Percentiles rank a stretch among this genome's conserved stretches.
These are phyloP conservation scores for Hephaestus fuliginosus DNA, from an alignment of 2,797 vertebrate species.

Conservation along the genomic window DNA sequence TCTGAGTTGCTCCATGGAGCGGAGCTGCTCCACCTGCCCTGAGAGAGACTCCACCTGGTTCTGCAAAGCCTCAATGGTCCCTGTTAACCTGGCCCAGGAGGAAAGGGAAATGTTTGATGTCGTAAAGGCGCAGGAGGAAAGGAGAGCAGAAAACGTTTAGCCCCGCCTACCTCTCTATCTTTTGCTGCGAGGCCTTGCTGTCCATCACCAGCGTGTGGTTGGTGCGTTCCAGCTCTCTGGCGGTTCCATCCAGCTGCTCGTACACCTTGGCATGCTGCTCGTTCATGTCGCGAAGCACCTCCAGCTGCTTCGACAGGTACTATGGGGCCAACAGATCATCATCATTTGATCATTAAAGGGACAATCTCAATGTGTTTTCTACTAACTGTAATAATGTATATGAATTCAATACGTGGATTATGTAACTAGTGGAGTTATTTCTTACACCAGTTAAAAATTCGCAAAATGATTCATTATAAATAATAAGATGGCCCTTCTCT, in stretches of 20 bases:
- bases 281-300: slow-evolving; percentile 94
- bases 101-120: neutral
- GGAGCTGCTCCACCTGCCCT: slow-evolving; percentile 92
- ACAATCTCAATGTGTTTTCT: neutral
- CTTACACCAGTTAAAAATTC: neutral
- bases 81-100: slow-evolving; percentile 85
- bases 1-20: slow-evolving; percentile 92
- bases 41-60: slow-evolving; percentile 94
- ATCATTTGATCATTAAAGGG: too few relatives aligned
- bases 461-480: neutral
- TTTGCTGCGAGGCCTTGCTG: slow-evolving; percentile 86
- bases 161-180: slow-evolving; percentile 74
- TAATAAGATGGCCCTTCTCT: neutral
- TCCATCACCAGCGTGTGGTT: slow-evolving; percentile 94
- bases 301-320: slow-evolving; percentile 86
- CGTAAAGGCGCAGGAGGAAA: too few relatives aligned
- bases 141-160: accelerated
- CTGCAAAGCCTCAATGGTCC: slow-evolving; percentile 92
- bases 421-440: neutral
- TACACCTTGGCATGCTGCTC: slow-evolving; percentile 98
- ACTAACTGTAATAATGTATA: neutral
- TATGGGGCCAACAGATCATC: slow-evolving; percentile 31
- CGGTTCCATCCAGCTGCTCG: slow-evolving; percentile 95
- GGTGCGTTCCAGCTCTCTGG: slow-evolving; percentile 93
- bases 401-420: neutral